Conservation (phyloP, 2,888 invertebrate genomes). For the Eristalis tenax region DNA sequence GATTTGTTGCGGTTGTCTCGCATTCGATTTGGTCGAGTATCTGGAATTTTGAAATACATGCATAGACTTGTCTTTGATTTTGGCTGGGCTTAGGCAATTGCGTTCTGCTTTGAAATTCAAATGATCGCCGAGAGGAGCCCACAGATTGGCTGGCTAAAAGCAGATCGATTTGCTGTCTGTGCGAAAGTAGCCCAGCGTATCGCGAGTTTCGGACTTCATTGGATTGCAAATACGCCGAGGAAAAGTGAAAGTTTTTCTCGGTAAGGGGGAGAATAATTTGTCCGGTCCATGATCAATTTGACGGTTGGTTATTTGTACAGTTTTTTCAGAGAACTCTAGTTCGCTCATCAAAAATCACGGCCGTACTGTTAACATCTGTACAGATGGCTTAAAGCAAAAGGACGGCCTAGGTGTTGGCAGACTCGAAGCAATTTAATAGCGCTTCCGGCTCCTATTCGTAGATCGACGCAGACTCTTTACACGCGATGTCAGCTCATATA, state of each 20-base stretch:
- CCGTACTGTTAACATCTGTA: too few relatives aligned
- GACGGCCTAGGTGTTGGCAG: too few relatives aligned
- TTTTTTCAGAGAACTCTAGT: too few relatives aligned
- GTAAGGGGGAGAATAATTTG: too few relatives aligned
- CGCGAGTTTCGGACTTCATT: slow-evolving; percentile 31
- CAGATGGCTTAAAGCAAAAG: too few relatives aligned
- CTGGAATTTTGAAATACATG: slow-evolving; percentile 7
- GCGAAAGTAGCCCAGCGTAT: slow-evolving; percentile 42
- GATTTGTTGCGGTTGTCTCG: slow-evolving; percentile 46
- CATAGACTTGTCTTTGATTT: background rate
- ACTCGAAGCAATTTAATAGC: too few relatives aligned
- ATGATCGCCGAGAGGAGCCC: slow-evolving; percentile 57
- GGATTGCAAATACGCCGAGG: background rate
- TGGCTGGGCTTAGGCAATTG: background rate
- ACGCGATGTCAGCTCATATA: too few relatives aligned
- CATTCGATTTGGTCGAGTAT: background rate
- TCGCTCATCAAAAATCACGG: too few relatives aligned
- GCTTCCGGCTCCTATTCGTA: too few relatives aligned
- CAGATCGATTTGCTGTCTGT: slow-evolving; percentile 12
- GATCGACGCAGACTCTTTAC: too few relatives aligned
- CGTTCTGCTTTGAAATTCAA: slow-evolving; percentile 47
- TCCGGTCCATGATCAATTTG: too few relatives aligned
- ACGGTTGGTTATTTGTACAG: too few relatives aligned
- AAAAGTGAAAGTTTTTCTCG: background rate
- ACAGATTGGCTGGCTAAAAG: slow-evolving; percentile 1